phyloP scores from a whole-genome alignment of 2,113 vertebrate genomes.

The Copsychus sechellarum region DNA sequence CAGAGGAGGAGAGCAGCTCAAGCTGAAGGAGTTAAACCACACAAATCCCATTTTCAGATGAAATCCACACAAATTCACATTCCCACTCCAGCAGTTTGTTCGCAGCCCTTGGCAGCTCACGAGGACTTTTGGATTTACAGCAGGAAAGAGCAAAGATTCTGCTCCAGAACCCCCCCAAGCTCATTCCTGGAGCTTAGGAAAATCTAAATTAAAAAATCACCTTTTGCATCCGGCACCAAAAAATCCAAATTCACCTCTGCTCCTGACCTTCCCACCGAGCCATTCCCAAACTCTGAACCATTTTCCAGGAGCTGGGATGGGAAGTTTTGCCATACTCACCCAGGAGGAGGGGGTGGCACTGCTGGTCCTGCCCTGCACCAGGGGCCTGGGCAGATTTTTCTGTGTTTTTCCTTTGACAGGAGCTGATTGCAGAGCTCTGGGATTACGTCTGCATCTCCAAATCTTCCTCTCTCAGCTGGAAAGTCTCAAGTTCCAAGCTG shows the following conservation, averaged over 20 bases:
- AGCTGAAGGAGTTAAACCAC: not conserved
- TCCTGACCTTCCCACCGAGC: not conserved
- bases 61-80: not conserved
- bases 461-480: slow-evolving; percentile 69
- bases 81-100: not conserved
- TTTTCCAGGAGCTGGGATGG: not conserved
- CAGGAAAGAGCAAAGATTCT: not conserved
- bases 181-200: not conserved
- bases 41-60: not conserved
- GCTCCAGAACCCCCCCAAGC: not conserved
- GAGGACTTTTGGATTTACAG: not conserved
- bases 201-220: not conserved
- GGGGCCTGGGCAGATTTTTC: not conserved
- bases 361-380: slow-evolving; percentile 43
- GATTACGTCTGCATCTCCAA: slow-evolving; percentile 64
- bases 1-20: not conserved
- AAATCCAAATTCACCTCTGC: not conserved
- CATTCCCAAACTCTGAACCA: not conserved
- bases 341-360: slow-evolving; percentile 36
- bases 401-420: slow-evolving; percentile 42
- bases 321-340: slow-evolving; percentile 68
- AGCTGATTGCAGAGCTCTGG: slow-evolving; percentile 34
- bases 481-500: slow-evolving; percentile 77
- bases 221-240: not conserved
- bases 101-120: not conserved